Base-by-base conservation (phyloP, 1,140 invertebrate species). In the Drosophila pectinifera region DNA sequence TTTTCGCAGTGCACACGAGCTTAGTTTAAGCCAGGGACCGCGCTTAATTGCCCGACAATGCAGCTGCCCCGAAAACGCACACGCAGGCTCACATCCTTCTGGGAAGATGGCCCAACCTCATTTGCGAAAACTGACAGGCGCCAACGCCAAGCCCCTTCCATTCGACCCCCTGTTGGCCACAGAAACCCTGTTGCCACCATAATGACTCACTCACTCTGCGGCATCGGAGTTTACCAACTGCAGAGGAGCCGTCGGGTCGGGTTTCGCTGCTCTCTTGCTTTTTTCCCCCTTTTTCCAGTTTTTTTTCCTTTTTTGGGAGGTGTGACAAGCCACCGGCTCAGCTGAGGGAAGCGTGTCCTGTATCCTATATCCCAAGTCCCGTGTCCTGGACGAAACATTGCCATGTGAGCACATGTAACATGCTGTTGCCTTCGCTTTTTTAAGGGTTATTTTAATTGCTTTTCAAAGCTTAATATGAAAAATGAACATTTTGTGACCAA, bases 181-280 rank as follows among this genome's bases (percentile, higher is more conserved):
- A 68, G 16, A 67, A 41, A 31, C 59, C 64, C 31, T 41, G 34
- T 56, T 70, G 67, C 41, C 64, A 70, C 67, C 51, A 46, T 70
- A 70, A 72, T 72, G 68, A 72, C 68, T 72, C 68, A 70, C 67
- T 70, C 67, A 70, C 68, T 48, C 51, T 57, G 65, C 22, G 67
- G 67, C 67, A 46, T 31, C 41, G 13, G 20, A 46, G 67, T 70
- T 69, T 65, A 65, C 59, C 64, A 68, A 49, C 43, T 64, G 59
- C 45, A 65, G 45, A 43, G 61, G 59, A 53, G 41, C 4, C 22
- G 22, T 22, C 22, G 22, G 22, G 22, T 67, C 62, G 51, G 51
- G 68, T 72, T 72, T 57, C 68, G 42, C n/a, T 57, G 68, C 48
- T 57, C 51, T 48, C 28, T 39, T 64, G 14, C 34, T 49, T 48